These are phyloP conservation scores for Drosophila sturtevanti DNA, from an alignment of 1,140 invertebrate genomes.

Conservation along the genomic window DNA sequence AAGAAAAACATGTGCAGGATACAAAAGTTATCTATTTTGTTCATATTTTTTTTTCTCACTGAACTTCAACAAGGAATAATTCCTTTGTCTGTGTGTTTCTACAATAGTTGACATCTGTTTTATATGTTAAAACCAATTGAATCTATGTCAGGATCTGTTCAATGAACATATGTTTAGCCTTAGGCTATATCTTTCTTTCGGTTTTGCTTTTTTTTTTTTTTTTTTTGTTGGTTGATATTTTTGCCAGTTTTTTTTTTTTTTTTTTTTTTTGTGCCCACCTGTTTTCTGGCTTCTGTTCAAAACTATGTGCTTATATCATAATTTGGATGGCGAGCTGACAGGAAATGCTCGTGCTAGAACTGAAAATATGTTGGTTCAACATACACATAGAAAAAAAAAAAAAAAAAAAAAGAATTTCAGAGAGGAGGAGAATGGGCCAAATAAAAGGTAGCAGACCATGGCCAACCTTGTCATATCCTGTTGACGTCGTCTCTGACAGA, in stretches of 20 bases:
- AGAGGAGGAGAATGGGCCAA: slow-evolving; percentile 35
- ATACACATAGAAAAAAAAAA: slow-evolving; percentile 10
- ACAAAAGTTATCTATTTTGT: too few relatives aligned
- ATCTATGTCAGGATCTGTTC: too few relatives aligned
- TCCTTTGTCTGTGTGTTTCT: not conserved
- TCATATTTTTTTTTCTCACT: not conserved
- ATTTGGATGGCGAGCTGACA: slow-evolving; percentile 42
- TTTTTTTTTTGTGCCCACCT: not conserved
- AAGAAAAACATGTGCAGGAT: too few relatives aligned
- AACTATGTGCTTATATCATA: slow-evolving; percentile 44
- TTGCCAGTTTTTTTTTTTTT: not conserved
- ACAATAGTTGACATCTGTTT: not conserved
- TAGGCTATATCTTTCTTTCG: too few relatives aligned
- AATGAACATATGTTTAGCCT: too few relatives aligned
- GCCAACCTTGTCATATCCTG: slow-evolving; percentile 74
- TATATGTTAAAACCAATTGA: not conserved
- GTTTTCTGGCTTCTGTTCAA: not conserved
- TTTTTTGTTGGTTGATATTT: too few relatives aligned
- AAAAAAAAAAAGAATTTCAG: slow-evolving; percentile 62
- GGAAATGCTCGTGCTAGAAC: slow-evolving; percentile 14
- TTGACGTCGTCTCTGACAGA: slow-evolving; percentile 59
- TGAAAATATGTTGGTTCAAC: slow-evolving; percentile 1
- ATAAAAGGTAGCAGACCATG: slow-evolving; percentile 31
- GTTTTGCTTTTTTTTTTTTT: too few relatives aligned
- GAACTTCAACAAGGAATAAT: not conserved